Evolutionary conservation across 2,113 vertebrate genomes (phyloP).

Genomic region (Variabilichromis moorii): DNA sequence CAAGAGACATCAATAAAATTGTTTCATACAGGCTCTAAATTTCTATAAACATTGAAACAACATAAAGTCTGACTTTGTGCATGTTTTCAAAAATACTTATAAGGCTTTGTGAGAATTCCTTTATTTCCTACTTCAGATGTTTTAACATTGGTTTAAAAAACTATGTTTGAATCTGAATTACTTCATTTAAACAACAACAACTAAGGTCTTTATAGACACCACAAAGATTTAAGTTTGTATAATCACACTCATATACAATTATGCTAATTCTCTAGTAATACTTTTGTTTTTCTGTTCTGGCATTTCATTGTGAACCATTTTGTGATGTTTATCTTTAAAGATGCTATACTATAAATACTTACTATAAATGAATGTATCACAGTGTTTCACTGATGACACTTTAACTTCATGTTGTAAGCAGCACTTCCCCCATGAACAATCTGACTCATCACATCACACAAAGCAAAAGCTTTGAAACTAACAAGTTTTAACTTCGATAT

Average conservation of each 20-base stretch:
- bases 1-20: background rate
- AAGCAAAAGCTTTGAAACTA: background rate
- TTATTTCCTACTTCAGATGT: background rate
- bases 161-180: background rate
- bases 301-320: background rate
- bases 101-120: background rate
- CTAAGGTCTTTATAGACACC: background rate
- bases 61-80: background rate
- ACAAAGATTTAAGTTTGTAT: background rate
- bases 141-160: background rate
- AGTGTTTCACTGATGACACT: background rate
- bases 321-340: background rate
- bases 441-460: background rate
- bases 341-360: background rate
- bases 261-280: background rate
- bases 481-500: background rate
- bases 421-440: background rate
- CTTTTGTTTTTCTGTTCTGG: background rate
- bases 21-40: background rate
- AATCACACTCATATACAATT: background rate
- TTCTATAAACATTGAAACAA: background rate
- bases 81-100: background rate
- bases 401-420: background rate
- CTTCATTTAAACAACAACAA: background rate
- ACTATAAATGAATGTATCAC: background rate